A percentile compares a stretch with the other conserved stretches of the same genome.
Evolutionary conservation across 2,888 invertebrate genomes (phyloP).

Genomic region (Caenorhabditis parvicauda): DNA sequence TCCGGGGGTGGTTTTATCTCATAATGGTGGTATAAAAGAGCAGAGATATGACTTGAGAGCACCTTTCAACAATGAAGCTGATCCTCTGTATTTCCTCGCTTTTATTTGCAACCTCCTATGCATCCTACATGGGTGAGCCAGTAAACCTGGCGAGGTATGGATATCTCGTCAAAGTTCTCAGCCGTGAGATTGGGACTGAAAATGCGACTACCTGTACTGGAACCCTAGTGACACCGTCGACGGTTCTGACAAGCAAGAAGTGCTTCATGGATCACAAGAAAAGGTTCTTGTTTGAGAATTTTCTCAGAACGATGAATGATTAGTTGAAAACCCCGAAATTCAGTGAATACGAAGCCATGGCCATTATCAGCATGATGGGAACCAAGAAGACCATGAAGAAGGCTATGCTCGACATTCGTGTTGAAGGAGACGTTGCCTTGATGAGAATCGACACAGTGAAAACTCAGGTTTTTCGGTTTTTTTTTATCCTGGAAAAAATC

Average conservation of each 20-base stretch:
- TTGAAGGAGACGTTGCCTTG: slow-evolving; percentile 15
- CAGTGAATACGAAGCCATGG: slow-evolving; percentile 9
- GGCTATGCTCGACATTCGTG: slow-evolving; percentile 15
- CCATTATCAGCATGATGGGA: slow-evolving; percentile 8
- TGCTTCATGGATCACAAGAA: slow-evolving; percentile 13
- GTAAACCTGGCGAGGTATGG: slow-evolving; percentile 16
- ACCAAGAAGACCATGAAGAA: slow-evolving; percentile 5
- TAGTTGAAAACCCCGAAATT: not conserved
- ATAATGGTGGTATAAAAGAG: too few relatives aligned
- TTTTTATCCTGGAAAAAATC: not conserved
- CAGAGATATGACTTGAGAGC: too few relatives aligned
- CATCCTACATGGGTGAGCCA: slow-evolving; percentile 15
- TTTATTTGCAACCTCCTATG: too few relatives aligned
- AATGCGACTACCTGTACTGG: slow-evolving; percentile 21
- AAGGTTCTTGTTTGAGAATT: too few relatives aligned
- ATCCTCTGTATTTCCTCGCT: slow-evolving; percentile 3
- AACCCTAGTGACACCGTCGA: slow-evolving; percentile 20
- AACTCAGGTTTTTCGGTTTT: not conserved
- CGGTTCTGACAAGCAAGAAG: slow-evolving; percentile 19
- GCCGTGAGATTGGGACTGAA: slow-evolving; percentile 6
- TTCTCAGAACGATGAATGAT: not conserved
- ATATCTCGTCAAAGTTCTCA: slow-evolving; percentile 25
- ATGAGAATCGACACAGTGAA: slow-evolving; percentile 17
- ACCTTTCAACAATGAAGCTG: not conserved
- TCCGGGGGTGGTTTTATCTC: too few relatives aligned